Conservation (phyloP, 2,113 vertebrate genomes). For the Ceratotherium simum region DNA sequence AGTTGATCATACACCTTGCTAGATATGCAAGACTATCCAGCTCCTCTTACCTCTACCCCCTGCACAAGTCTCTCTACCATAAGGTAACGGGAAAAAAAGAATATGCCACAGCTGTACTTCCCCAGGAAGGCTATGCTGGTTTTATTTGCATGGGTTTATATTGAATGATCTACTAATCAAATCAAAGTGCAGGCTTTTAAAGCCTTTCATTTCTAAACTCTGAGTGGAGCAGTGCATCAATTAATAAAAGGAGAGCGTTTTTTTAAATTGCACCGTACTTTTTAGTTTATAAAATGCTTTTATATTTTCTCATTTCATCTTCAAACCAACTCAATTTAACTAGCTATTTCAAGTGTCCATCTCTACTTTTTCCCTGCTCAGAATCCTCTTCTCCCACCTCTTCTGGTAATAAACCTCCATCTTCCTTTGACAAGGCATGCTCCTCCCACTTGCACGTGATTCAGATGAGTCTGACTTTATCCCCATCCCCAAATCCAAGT, state of each 20-base stretch:
- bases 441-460: background rate
- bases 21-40: background rate
- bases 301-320: constrained; percentile 60
- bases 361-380: background rate
- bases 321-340: constrained; percentile 65
- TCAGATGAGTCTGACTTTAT: background rate
- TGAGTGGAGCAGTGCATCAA: constrained; percentile 53
- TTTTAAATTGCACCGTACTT: constrained; percentile 30
- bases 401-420: background rate
- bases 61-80: background rate
- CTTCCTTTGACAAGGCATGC: background rate
- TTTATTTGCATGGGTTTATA: constrained; percentile 56
- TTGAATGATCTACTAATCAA: constrained; percentile 62
- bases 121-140: background rate
- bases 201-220: constrained; percentile 62
- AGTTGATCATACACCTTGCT: background rate
- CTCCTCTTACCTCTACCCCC: background rate
- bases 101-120: background rate
- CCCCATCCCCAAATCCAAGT: background rate
- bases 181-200: constrained; percentile 73
- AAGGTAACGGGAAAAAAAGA: background rate
- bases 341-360: constrained; percentile 45
- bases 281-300: constrained; percentile 69
- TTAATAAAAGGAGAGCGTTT: constrained; percentile 67
- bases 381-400: background rate